Percentiles rank a stretch among this genome's conserved stretches.
Evolutionary conservation across 2,888 invertebrate species (phyloP).

Genomic region (Brenthis daphne): DNA sequence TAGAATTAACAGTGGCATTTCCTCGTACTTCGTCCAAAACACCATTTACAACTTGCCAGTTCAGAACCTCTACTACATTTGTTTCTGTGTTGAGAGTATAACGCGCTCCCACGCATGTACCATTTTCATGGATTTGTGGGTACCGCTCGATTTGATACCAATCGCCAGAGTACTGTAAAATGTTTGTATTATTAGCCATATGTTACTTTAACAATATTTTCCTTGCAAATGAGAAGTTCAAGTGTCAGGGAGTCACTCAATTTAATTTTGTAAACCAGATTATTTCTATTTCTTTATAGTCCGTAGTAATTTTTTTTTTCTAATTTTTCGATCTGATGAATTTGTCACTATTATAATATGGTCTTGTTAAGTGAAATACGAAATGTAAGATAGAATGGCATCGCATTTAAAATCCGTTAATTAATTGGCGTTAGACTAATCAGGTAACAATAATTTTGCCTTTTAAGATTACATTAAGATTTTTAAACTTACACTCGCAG

Average conservation of each 20-base stretch:
- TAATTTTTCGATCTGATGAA: background rate
- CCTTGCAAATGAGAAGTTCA: too few species aligned
- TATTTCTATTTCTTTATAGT: too few species aligned
- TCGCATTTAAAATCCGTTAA: background rate
- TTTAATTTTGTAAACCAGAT: too few species aligned
- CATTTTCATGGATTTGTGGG: constrained; percentile 53
- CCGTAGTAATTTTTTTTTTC: background rate
- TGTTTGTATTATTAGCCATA: background rate
- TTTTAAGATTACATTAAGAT: background rate
- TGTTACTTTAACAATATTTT: too few species aligned
- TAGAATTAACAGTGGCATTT: constrained; percentile 50
- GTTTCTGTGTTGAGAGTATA: constrained; percentile 51
- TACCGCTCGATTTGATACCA: constrained; percentile 72
- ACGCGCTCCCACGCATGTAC: constrained; percentile 59
- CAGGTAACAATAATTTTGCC: background rate
- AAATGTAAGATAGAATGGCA: too few species aligned
- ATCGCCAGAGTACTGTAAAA: constrained; percentile 61
- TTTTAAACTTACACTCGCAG: constrained; percentile 47
- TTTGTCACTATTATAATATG: too few species aligned
- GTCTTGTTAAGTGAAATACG: too few species aligned
- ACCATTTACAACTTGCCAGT: constrained; percentile 64
- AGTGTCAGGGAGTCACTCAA: too few species aligned
- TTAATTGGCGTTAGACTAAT: background rate
- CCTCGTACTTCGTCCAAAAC: constrained; percentile 55
- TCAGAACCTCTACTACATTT: constrained; percentile 55